Percentiles rank a stretch among this genome's conserved stretches.
Conservation (phyloP, 2,113 vertebrate genomes). For the Carassius auratus region DNA sequence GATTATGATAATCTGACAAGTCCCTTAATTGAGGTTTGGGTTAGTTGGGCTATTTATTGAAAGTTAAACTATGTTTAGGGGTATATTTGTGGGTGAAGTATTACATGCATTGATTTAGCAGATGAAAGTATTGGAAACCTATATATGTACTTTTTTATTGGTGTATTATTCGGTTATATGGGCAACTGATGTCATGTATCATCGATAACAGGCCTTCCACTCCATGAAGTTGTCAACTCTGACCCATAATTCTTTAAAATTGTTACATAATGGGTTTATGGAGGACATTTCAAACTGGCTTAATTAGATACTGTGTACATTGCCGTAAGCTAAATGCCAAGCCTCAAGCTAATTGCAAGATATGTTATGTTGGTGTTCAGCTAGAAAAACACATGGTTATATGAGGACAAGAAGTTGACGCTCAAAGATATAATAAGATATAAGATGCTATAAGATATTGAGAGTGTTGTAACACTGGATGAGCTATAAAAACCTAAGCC, state of each 20-base stretch:
- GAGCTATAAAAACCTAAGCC: not conserved
- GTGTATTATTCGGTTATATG: not conserved
- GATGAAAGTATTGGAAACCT: not conserved
- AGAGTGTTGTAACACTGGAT: not conserved
- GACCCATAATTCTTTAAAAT: conserved; percentile 27
- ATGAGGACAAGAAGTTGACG: conserved; percentile 7
- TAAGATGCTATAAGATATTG: not conserved
- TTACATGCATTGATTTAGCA: not conserved
- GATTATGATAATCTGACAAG: conserved; percentile 40
- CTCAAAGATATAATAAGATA: conserved; percentile 42
- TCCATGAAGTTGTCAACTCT: not conserved
- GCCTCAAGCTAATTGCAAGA: conserved; percentile 29
- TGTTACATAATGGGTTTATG: conserved; percentile 10
- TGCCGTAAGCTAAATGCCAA: conserved; percentile 26
- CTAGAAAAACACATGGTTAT: conserved; percentile 17
- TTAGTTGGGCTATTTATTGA: conserved; percentile 24
- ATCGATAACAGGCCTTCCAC: not conserved
- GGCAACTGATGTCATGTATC: not conserved
- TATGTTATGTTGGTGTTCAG: conserved; percentile 17
- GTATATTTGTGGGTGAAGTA: not conserved
- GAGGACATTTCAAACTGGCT: not conserved
- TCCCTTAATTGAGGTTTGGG: conserved; percentile 10
- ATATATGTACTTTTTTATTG: not conserved
- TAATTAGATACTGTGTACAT: conserved; percentile 43
- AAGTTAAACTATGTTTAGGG: conserved; percentile 30